These are phyloP conservation scores for Drosophila repletoides DNA, from an alignment of 1,140 invertebrate species.

Conservation along the genomic window DNA sequence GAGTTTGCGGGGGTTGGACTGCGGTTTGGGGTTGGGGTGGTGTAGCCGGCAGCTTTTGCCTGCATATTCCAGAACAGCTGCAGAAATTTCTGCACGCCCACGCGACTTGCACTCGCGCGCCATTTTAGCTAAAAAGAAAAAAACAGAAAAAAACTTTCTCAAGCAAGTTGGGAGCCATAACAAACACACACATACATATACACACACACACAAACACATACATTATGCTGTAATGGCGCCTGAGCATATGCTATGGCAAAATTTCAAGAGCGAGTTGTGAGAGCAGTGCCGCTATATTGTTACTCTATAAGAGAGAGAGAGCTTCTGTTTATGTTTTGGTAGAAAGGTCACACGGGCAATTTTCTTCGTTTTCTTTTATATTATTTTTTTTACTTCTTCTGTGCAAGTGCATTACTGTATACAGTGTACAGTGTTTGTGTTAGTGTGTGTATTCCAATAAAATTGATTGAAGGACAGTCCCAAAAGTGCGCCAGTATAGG, in stretches of 20 bases:
- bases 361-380: conserved; percentile 14
- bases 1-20: conserved; percentile 21
- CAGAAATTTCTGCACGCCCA: conserved; percentile 58
- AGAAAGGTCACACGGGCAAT: conserved; percentile 50
- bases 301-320: background rate
- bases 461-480: conserved; percentile 42
- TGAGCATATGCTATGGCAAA: conserved; percentile 69
- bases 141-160: no score
- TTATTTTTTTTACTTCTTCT: background rate
- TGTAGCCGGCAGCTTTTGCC: conserved; percentile 10
- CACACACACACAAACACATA: background rate
- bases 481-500: background rate
- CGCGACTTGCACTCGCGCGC: conserved; percentile 39
- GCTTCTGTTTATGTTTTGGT: conserved; percentile 71
- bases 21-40: background rate
- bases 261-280: conserved; percentile 28
- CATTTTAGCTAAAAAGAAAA: conserved; percentile 47
- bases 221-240: conserved; percentile 56
- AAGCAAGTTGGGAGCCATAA: conserved; percentile 29
- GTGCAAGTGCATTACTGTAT: conserved; percentile 13
- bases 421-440: background rate
- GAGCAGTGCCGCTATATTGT: conserved; percentile 34
- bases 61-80: conserved; percentile 60
- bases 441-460: conserved; percentile 30
- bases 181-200: background rate